Percentiles rank a stretch among this genome's conserved stretches.
phyloP scores from a whole-genome alignment of 2,797 vertebrate species.

The Lerista edwardsae region DNA sequence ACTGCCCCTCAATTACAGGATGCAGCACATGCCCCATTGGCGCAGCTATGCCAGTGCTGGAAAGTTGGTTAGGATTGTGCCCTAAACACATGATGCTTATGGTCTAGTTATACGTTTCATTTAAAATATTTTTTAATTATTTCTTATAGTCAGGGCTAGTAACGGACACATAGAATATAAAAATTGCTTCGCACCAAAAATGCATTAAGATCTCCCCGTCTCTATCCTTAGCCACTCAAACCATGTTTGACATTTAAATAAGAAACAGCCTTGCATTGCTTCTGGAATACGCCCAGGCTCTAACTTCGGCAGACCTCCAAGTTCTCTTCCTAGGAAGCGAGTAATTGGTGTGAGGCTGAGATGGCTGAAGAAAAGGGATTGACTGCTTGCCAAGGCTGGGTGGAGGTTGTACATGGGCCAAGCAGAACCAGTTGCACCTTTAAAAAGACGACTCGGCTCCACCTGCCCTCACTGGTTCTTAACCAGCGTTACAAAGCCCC shows the following conservation, averaged over 20 bases:
- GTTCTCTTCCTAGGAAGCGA: slow-evolving; percentile 32
- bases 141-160: neutral
- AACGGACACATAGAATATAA: neutral
- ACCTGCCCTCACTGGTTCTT: neutral
- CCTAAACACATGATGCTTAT: neutral
- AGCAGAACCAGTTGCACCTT: neutral
- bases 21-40: too few species aligned
- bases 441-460: neutral
- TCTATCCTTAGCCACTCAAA: neutral
- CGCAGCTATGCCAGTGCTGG: too few species aligned
- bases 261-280: neutral
- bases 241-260: neutral
- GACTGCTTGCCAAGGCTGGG: neutral
- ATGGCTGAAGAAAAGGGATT: slow-evolving; percentile 20
- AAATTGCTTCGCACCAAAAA: neutral
- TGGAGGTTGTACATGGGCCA: neutral
- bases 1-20: too few species aligned
- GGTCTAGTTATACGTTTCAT: neutral
- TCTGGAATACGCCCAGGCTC: slow-evolving; percentile 1
- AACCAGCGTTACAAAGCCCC: neutral
- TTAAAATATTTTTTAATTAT: too few species aligned
- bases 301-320: slow-evolving; percentile 35
- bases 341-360: slow-evolving; percentile 26
- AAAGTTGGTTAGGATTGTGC: too few species aligned
- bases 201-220: neutral